Base-by-base conservation (phyloP, 2,797 vertebrate genomes). In the Galagoides demidoff region DNA sequence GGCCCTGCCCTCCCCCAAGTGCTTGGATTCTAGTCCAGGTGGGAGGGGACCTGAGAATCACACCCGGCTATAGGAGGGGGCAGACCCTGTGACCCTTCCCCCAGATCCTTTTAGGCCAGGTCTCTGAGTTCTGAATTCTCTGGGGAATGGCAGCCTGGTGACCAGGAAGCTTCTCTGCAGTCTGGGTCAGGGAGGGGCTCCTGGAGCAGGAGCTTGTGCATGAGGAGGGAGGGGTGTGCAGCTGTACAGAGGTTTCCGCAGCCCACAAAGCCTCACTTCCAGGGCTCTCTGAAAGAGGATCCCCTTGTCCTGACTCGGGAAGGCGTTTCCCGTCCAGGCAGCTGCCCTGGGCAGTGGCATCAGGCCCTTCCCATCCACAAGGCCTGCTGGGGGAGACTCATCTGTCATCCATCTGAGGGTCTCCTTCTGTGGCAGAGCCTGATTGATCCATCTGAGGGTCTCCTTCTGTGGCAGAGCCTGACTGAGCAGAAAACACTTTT, bases 151-250 rank as follows among this genome's bases (percentile, higher is more conserved):
- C 16, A 11, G 39, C 59, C 73, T 34, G 23, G 39, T 49, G 20
- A 71, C 20, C n/a, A 17, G 13, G 2, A 4, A 34, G 25, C 20
- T 23, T 89, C 43, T 93, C 78, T 87, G 39, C 0, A 9, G 49
- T 71, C 27, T 64, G 27, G 59, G 68, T 31, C 25, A 64, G 66
- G 45, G 61, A 91, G n/a, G 77, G 6, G 23, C 43, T 27, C 31
- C 7, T 20, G n/a, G 55, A 49, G 37, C 17, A 45, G 14, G 8
- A 61, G 34, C 52, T 74, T 39, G 73, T 34, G 73, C 81, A 52
- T 43, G 59, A 25, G 34, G 49, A 14, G 14, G 43, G 20, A 3
- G 5, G 5, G 0, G 9, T 6, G n/a, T 7, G 9, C n/a, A 27
- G 22, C 39, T 27, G 31, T 63, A 27, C 25, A 16, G 45, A 52